These are phyloP conservation scores for Sebastes fasciatus DNA, from an alignment of 2,113 vertebrate species.

Conservation along the genomic window DNA sequence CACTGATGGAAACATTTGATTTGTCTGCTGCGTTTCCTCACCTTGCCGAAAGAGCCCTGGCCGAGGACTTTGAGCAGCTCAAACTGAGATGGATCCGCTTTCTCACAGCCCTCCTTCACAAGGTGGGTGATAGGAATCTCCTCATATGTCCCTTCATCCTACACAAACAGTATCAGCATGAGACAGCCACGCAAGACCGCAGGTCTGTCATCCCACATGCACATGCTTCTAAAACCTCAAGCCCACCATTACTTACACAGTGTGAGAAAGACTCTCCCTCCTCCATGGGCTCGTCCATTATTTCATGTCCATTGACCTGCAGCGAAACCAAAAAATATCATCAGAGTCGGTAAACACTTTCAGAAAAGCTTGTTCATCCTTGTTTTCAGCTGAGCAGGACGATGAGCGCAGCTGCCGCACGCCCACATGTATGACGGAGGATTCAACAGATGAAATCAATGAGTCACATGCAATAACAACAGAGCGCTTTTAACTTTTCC, in stretches of 20 bases:
- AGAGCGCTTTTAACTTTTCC: slow-evolving; percentile 31
- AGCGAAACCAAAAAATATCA: slow-evolving; percentile 64
- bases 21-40: slow-evolving; percentile 67
- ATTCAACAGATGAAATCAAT: slow-evolving; percentile 74
- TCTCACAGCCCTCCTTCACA: slow-evolving; percentile 98
- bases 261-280: slow-evolving; percentile 92
- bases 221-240: background rate
- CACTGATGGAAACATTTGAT: background rate
- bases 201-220: background rate
- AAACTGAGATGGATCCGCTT: slow-evolving; percentile 96
- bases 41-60: slow-evolving; percentile 98
- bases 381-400: slow-evolving; percentile 58
- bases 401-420: slow-evolving; percentile 65
- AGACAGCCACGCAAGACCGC: background rate
- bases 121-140: slow-evolving; percentile 98
- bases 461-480: slow-evolving; percentile 72
- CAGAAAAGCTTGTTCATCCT: slow-evolving; percentile 53
- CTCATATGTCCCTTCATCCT: slow-evolving; percentile 93
- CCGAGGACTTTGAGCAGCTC: slow-evolving; percentile 97
- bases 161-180: slow-evolving; percentile 42
- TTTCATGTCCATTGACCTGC: slow-evolving; percentile 95
- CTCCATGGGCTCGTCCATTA: slow-evolving; percentile 97
- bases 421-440: slow-evolving; percentile 73
- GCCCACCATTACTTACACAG: slow-evolving; percentile 87
- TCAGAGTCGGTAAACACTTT: slow-evolving; percentile 49